Conservation (phyloP, 2,113 vertebrate species). For the Calonectris borealis region DNA sequence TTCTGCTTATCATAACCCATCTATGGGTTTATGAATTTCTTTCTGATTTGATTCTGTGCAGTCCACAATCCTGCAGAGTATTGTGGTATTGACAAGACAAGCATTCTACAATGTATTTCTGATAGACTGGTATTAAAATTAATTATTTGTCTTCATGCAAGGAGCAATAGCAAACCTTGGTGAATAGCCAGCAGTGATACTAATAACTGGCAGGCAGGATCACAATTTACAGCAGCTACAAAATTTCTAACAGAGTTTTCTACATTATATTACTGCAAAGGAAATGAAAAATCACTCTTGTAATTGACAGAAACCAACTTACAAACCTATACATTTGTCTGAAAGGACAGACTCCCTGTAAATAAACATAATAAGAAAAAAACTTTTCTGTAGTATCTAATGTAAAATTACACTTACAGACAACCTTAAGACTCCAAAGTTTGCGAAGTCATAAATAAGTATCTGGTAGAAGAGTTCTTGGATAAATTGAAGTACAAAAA, state of each 20-base stretch:
- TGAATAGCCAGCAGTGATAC: neutral
- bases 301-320: neutral
- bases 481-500: slow-evolving; percentile 55
- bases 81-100: neutral
- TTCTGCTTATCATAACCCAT: neutral
- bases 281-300: neutral
- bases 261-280: neutral
- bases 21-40: neutral
- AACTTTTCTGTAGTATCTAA: neutral
- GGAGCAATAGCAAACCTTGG: neutral
- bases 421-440: slow-evolving; percentile 84
- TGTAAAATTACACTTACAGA: slow-evolving; percentile 77
- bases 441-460: slow-evolving; percentile 88
- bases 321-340: neutral
- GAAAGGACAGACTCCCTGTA: neutral
- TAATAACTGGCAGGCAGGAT: neutral
- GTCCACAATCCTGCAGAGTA: neutral
- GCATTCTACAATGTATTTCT: neutral
- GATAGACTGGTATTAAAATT: neutral
- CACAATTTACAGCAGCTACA: neutral
- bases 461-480: slow-evolving; percentile 89
- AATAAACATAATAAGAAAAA: neutral
- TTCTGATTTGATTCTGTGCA: neutral
- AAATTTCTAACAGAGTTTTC: neutral
- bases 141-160: neutral